These are phyloP conservation scores for Rhegmatorhina hoffmannsi DNA, from an alignment of 2,113 vertebrate genomes.

Conservation along the genomic window DNA sequence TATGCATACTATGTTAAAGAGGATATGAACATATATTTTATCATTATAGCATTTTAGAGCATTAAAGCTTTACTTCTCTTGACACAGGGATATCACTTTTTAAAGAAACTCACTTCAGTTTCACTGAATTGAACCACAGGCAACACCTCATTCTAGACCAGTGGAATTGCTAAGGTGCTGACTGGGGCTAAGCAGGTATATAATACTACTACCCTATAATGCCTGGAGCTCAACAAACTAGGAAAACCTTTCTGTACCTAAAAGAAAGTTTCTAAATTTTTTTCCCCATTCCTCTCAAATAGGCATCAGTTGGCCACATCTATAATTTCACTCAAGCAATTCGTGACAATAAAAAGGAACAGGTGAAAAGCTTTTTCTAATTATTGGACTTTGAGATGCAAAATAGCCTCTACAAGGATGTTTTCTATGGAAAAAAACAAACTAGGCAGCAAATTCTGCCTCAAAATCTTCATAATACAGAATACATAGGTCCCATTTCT, in stretches of 20 bases:
- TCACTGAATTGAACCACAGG: not conserved
- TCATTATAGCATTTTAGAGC: not conserved
- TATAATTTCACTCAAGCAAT: not conserved
- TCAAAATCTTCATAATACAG: not conserved
- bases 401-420: not conserved
- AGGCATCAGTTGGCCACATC: not conserved
- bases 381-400: not conserved
- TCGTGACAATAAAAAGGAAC: not conserved
- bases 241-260: not conserved
- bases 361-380: not conserved
- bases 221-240: not conserved
- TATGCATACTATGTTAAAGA: not conserved
- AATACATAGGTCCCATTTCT: not conserved
- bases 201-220: not conserved
- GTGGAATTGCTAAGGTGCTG: not conserved
- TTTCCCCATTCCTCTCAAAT: not conserved
- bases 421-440: not conserved
- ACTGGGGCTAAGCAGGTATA: not conserved
- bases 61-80: not conserved
- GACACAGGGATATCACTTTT: not conserved
- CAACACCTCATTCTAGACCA: not conserved
- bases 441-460: not conserved
- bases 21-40: not conserved
- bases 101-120: not conserved
- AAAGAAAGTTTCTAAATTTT: not conserved